phyloP scores from a whole-genome alignment of 1,140 invertebrate genomes.

The Drosophila sp. region DNA sequence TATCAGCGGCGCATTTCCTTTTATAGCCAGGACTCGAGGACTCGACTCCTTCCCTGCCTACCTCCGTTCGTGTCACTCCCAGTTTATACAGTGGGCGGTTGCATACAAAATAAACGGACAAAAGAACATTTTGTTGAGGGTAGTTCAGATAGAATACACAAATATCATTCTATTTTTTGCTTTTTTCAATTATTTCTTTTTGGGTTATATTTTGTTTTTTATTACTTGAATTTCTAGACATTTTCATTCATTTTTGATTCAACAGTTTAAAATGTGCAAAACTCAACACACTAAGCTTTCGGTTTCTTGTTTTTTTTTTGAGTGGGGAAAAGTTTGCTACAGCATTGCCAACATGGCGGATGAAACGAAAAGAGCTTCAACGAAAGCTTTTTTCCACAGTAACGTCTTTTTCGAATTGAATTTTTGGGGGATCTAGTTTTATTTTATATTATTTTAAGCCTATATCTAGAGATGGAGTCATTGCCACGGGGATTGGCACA shows the following conservation, averaged over 20 bases:
- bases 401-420: neutral
- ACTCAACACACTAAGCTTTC: conserved; percentile 33
- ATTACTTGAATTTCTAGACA: neutral
- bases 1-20: conserved; percentile 80
- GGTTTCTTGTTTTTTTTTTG: neutral
- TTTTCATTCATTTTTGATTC: neutral
- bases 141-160: neutral
- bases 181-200: neutral
- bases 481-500: conserved; percentile 67
- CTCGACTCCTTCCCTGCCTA: conserved; percentile 17
- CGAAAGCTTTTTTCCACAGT: neutral
- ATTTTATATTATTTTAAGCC: conserved; percentile 37
- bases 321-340: conserved; percentile 11
- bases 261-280: neutral
- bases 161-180: neutral
- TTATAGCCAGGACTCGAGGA: conserved; percentile 60
- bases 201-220: neutral
- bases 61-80: too few species aligned
- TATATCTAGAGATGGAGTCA: conserved; percentile 60
- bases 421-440: neutral
- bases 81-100: neutral
- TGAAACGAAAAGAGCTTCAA: neutral
- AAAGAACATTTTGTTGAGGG: neutral
- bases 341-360: conserved; percentile 32
- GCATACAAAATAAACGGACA: neutral